Percentiles rank a stretch among this genome's conserved stretches.
phyloP scores from a whole-genome alignment of 2,797 vertebrate genomes.

The Hippocampus kuda region DNA sequence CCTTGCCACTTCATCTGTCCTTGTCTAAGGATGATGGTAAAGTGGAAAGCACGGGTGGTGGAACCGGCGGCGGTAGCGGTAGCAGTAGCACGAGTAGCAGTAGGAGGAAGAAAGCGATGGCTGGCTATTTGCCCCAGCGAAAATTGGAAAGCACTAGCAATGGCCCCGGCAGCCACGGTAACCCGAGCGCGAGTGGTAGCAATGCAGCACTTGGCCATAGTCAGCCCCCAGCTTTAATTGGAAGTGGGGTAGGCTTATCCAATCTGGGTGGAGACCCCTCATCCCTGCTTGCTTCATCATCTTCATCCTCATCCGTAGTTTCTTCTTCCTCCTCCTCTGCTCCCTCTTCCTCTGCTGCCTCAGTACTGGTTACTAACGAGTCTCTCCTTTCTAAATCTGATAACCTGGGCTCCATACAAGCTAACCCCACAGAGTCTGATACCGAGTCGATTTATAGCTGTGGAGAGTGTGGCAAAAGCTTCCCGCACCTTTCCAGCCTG shows the following conservation, averaged over 20 bases:
- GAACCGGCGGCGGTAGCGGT: slow-evolving; percentile 43
- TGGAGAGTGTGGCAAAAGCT: slow-evolving; percentile 84
- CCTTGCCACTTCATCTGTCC: slow-evolving; percentile 72
- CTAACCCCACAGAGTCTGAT: slow-evolving; percentile 60
- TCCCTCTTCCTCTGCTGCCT: slow-evolving; percentile 70
- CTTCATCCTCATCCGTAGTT: slow-evolving; percentile 71
- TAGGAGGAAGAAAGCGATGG: slow-evolving; percentile 76
- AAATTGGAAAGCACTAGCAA: slow-evolving; percentile 63
- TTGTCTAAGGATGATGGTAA: slow-evolving; percentile 74
- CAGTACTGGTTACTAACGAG: slow-evolving; percentile 71
- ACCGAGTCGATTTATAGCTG: slow-evolving; percentile 79
- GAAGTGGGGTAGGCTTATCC: slow-evolving; percentile 63
- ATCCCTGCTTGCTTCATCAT: slow-evolving; percentile 67
- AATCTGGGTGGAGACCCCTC: slow-evolving; percentile 68
- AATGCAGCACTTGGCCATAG: slow-evolving; percentile 63
- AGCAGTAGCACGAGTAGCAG: slow-evolving; percentile 50
- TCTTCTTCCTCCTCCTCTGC: slow-evolving; percentile 73
- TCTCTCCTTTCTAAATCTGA: slow-evolving; percentile 68
- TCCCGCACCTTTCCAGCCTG: slow-evolving; percentile 91
- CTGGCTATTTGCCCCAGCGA: slow-evolving; percentile 75
- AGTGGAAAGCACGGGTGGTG: slow-evolving; percentile 61
- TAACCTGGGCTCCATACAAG: slow-evolving; percentile 64
- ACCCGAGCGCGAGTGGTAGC: slow-evolving; percentile 61
- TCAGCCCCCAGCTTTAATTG: slow-evolving; percentile 65
- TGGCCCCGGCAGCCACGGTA: slow-evolving; percentile 59